These are phyloP conservation scores for Lucifuga dentata DNA, from an alignment of 2,113 vertebrate species.

Conservation along the genomic window DNA sequence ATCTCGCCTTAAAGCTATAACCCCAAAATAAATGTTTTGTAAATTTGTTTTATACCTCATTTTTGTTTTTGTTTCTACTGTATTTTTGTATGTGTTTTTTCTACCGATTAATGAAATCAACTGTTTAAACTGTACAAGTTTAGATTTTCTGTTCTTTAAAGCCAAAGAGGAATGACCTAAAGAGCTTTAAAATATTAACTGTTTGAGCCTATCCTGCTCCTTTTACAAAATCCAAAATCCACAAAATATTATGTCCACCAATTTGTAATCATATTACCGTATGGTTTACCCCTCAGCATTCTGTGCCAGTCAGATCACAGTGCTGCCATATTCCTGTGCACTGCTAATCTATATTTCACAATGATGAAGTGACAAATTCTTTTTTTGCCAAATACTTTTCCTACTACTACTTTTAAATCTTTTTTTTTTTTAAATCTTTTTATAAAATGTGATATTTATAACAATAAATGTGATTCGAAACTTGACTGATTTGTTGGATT, in stretches of 20 bases:
- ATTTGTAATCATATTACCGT: slow-evolving; percentile 29
- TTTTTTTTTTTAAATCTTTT: slow-evolving; percentile 66
- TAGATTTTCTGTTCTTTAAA: slow-evolving; percentile 23
- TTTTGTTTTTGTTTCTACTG: slow-evolving; percentile 86
- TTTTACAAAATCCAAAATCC: no score
- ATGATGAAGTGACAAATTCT: slow-evolving; percentile 18
- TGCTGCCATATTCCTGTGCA: slow-evolving; percentile 52
- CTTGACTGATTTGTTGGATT: slow-evolving; percentile 15
- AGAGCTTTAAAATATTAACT: slow-evolving; percentile 27
- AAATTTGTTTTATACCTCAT: slow-evolving; percentile 96
- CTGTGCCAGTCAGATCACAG: slow-evolving; percentile 13
- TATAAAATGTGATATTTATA: slow-evolving; percentile 84
- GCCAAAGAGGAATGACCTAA: slow-evolving; percentile 35
- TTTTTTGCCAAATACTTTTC: slow-evolving; percentile 55
- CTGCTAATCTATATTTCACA: slow-evolving; percentile 59
- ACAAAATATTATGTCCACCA: not conserved
- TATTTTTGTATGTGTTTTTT: slow-evolving; percentile 71
- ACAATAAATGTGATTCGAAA: slow-evolving; percentile 81
- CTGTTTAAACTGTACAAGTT: slow-evolving; percentile 27
- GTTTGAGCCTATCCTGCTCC: no score
- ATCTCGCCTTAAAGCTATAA: slow-evolving; percentile 69
- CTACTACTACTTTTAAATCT: slow-evolving; percentile 57
- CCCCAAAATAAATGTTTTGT: slow-evolving; percentile 80
- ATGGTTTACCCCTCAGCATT: not conserved
- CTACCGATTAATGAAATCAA: slow-evolving; percentile 51